Base-by-base conservation (phyloP, 2,888 invertebrate genomes). In the Phymatocera aterrima region DNA sequence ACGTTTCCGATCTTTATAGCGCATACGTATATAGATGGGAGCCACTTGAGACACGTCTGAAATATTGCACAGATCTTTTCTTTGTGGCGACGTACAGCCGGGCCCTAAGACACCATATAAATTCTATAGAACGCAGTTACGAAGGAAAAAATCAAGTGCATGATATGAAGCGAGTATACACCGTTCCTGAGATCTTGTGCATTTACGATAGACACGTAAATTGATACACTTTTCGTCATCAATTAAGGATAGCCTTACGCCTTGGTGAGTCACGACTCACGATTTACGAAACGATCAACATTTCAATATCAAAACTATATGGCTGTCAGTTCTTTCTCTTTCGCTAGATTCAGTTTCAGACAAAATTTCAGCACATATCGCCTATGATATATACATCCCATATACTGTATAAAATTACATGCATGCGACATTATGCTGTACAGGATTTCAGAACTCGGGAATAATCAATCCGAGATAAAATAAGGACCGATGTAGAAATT, bases 21-120 rank as follows among this genome's bases (percentile, higher is more conserved):
- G 37, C 61, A 37, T 64, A 18, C 4, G 18, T 8, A 51, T 18
- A 51, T 51, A 64, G n/a, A 34, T 37, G 18, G 6, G 37, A 64
- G 37, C 61, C 61, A 57, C 57, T 64, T 37, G 61, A 64, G 61
- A 64, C 61, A 64, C 37, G 61, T 10, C 18, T 64, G 61, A 64
- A 37, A 64, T 37, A 64, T 37, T 37, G 61, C 37, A 61, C 18
- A 64, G 61, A 64, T 64, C 21, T 34, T 64, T 64, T 64, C 61
- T 64, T 64, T 37, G 34, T 64, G 37, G 21, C 18, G 3, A 37
- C 61, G 61, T 64, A 10, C 21, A 6, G 34, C 3, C 18, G 18
- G 31, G 6, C 31, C 8, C 5, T 34, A 18, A 31, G 61, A 37
- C 34, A 34, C 15, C 34, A 18, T 34, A 31, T 5, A 60, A 34